Conservation (phyloP, 2,797 vertebrate species). For the Macropus fuliginosus region DNA sequence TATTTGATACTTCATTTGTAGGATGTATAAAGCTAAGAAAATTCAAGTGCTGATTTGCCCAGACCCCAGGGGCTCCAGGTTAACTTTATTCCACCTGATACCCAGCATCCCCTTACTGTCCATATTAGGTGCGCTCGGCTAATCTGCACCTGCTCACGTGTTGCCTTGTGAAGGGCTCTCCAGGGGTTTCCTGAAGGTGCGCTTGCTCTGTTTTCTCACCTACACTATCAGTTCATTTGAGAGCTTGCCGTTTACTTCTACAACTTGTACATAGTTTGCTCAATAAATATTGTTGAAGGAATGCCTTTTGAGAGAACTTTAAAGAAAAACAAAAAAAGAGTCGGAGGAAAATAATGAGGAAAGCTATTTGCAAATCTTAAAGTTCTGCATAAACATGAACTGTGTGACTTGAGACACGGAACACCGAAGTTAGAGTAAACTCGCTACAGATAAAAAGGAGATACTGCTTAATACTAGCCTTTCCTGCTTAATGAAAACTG, state of each 20-base stretch:
- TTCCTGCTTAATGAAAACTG: background rate
- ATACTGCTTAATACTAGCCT: background rate
- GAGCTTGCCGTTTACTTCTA: background rate
- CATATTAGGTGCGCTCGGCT: background rate
- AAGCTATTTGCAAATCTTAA: background rate
- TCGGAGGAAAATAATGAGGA: background rate
- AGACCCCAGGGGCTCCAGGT: conserved; percentile 17
- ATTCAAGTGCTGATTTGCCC: background rate
- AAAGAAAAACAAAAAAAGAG: background rate
- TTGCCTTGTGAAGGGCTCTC: background rate
- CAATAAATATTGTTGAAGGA: background rate
- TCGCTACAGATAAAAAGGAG: background rate
- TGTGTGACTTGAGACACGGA: background rate
- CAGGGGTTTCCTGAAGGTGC: background rate
- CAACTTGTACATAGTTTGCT: background rate
- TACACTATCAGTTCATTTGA: background rate
- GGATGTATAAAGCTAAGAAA: background rate
- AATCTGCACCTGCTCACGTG: background rate
- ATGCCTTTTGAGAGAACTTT: background rate
- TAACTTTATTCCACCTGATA: conserved; percentile 50
- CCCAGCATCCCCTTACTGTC: background rate
- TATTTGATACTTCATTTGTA: background rate
- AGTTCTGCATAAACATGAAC: background rate
- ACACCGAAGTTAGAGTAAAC: background rate
- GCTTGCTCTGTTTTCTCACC: background rate